These are phyloP conservation scores for Nematopogon swammerdamellus DNA, from an alignment of 2,888 invertebrate species.

Conservation along the genomic window DNA sequence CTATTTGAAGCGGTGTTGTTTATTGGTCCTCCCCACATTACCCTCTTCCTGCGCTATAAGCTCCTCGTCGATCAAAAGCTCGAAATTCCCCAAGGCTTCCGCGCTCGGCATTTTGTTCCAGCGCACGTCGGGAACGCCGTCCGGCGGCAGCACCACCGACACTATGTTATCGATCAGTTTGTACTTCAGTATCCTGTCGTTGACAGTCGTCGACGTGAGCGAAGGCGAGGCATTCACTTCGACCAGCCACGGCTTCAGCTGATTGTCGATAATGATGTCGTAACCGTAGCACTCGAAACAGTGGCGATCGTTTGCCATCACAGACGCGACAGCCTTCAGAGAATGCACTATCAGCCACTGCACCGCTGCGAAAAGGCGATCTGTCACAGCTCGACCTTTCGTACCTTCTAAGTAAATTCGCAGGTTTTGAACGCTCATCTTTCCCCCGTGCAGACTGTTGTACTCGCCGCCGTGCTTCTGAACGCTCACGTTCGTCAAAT, in stretches of 20 bases:
- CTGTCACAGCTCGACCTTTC: slow-evolving; percentile 82
- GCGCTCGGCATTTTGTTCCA: slow-evolving; percentile 79
- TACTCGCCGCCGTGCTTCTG: slow-evolving; percentile 97
- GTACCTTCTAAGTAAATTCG: slow-evolving; percentile 88
- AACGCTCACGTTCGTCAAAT: slow-evolving; percentile 96
- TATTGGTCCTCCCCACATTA: neutral
- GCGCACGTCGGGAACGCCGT: slow-evolving; percentile 83
- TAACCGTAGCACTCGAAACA: slow-evolving; percentile 95
- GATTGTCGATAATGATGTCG: slow-evolving; percentile 93
- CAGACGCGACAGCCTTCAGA: slow-evolving; percentile 86
- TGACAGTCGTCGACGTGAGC: slow-evolving; percentile 89
- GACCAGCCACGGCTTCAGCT: slow-evolving; percentile 90
- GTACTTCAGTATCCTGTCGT: slow-evolving; percentile 90
- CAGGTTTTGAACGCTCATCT: slow-evolving; percentile 90
- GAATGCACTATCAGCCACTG: slow-evolving; percentile 91
- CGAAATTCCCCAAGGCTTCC: slow-evolving; percentile 81
- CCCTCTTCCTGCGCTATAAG: slow-evolving; percentile 62
- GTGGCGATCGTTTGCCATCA: slow-evolving; percentile 90
- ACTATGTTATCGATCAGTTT: slow-evolving; percentile 92
- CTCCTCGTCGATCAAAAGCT: slow-evolving; percentile 81
- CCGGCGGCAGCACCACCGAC: slow-evolving; percentile 84
- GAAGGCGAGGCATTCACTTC: slow-evolving; percentile 97
- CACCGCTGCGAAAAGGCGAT: slow-evolving; percentile 84
- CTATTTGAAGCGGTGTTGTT: neutral
- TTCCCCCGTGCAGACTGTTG: slow-evolving; percentile 91